phyloP scores from a whole-genome alignment of 2,797 vertebrate species.

The Chrosomus eos region DNA sequence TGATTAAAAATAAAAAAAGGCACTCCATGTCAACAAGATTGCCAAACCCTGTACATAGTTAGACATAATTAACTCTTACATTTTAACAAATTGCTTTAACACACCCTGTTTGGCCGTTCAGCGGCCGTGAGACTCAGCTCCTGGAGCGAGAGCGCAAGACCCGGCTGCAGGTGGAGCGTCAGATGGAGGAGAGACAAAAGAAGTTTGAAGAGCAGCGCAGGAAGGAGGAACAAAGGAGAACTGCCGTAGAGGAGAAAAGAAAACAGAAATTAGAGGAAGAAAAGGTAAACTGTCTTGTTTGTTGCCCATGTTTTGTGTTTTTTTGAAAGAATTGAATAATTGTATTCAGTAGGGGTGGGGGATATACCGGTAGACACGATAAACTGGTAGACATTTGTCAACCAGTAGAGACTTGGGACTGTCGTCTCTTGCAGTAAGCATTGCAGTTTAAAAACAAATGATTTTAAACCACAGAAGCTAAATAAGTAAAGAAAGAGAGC shows the following conservation, averaged over 20 bases:
- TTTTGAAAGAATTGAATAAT: not conserved
- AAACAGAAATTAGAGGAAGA: conserved; percentile 91
- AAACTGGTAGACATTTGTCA: not conserved
- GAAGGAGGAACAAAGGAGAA: conserved; percentile 90
- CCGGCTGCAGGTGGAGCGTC: conserved; percentile 88
- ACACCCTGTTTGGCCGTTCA: conserved; percentile 62
- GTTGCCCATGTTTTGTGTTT: not conserved
- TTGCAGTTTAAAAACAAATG: not conserved
- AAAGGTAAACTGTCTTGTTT: conserved; percentile 76
- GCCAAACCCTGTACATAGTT: not conserved
- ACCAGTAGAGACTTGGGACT: not conserved
- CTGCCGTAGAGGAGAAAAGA: conserved; percentile 91
- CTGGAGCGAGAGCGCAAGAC: conserved; percentile 92
- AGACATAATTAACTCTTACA: not conserved
- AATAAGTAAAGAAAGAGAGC: not conserved
- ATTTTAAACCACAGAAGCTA: not conserved
- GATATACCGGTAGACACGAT: not conserved
- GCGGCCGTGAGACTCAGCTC: conserved; percentile 88
- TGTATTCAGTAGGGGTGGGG: not conserved
- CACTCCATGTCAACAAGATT: not conserved
- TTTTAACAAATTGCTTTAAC: not conserved
- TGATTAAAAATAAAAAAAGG: not conserved
- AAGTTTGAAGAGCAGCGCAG: conserved; percentile 89
- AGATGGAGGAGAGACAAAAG: conserved; percentile 90
- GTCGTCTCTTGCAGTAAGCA: not conserved